Conservation (phyloP, 2,888 invertebrate species). For the Tubulanus polymorphus region DNA sequence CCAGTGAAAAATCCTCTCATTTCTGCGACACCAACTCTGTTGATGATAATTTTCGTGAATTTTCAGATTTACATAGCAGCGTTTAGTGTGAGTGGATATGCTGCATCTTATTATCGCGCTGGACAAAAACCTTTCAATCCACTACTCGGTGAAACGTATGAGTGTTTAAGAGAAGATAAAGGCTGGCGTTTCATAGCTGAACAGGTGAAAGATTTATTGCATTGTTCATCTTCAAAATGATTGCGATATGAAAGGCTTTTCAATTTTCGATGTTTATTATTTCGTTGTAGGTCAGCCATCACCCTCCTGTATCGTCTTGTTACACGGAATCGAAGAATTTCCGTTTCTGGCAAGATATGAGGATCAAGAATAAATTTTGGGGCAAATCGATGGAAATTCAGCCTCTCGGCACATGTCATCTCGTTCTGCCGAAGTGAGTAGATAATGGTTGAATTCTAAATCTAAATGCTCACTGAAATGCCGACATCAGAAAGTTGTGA, state of each 20-base stretch:
- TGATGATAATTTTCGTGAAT: too few relatives aligned
- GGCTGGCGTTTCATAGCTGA: conserved; percentile 76
- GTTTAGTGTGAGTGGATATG: conserved; percentile 78
- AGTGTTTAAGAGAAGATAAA: conserved; percentile 72
- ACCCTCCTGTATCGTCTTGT: conserved; percentile 78
- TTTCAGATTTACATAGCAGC: conserved; percentile 64
- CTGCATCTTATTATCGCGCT: conserved; percentile 68
- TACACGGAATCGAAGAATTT: conserved; percentile 74
- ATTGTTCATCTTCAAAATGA: too few relatives aligned
- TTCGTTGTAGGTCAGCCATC: conserved; percentile 69
- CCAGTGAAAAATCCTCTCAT: conserved; percentile 1
- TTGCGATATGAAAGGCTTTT: neutral
- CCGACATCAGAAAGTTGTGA: too few relatives aligned
- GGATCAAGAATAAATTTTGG: conserved; percentile 85
- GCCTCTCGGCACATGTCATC: conserved; percentile 68
- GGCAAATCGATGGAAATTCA: conserved; percentile 87
- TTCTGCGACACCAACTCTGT: too few relatives aligned
- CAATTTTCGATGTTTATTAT: neutral
- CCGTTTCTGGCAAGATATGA: conserved; percentile 74
- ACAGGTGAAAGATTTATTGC: conserved; percentile 62
- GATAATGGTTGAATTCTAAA: neutral
- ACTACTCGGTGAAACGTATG: conserved; percentile 76
- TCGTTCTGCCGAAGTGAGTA: conserved; percentile 56
- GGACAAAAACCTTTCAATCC: conserved; percentile 84
- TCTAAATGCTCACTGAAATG: too few relatives aligned